These are phyloP conservation scores for Hypsopygia costalis DNA, from an alignment of 2,888 invertebrate genomes.

Conservation along the genomic window DNA sequence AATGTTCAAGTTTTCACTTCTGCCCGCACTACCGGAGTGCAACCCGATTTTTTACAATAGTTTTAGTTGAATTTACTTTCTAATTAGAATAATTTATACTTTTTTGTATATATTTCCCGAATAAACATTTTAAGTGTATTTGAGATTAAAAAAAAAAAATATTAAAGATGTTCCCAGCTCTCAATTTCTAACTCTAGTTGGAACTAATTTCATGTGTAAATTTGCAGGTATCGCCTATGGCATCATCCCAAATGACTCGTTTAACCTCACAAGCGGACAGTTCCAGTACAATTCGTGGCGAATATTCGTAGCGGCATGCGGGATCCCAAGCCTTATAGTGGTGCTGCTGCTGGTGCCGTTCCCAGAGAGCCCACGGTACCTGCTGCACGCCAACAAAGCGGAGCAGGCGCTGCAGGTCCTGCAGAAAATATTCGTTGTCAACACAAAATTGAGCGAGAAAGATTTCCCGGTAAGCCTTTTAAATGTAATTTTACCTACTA, in stretches of 20 bases:
- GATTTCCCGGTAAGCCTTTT: constrained; percentile 74
- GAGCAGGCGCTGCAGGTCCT: constrained; percentile 75
- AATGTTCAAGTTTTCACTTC: no score
- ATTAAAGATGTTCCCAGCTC: no score
- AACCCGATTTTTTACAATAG: no score
- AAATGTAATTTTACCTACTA: neutral
- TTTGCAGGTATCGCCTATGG: constrained; percentile 67
- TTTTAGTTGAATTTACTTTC: no score
- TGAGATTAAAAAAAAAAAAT: no score
- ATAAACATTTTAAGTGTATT: no score
- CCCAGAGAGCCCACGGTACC: constrained; percentile 80
- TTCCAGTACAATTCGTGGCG: constrained; percentile 82
- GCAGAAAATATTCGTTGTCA: constrained; percentile 75
- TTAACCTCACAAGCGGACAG: constrained; percentile 50
- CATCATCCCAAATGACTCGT: constrained; percentile 57
- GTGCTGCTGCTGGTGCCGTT: constrained; percentile 71
- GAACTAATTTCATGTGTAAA: no score
- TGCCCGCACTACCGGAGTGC: no score
- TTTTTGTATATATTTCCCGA: no score
- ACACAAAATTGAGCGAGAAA: constrained; percentile 67
- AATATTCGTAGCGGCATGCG: constrained; percentile 82
- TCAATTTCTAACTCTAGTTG: no score
- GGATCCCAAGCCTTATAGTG: constrained; percentile 77
- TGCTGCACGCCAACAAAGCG: constrained; percentile 70
- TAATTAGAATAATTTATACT: constrained; percentile 7